These are phyloP conservation scores for Ommatoiulus sabulosus DNA, from an alignment of 2,888 invertebrate genomes.

Conservation along the genomic window DNA sequence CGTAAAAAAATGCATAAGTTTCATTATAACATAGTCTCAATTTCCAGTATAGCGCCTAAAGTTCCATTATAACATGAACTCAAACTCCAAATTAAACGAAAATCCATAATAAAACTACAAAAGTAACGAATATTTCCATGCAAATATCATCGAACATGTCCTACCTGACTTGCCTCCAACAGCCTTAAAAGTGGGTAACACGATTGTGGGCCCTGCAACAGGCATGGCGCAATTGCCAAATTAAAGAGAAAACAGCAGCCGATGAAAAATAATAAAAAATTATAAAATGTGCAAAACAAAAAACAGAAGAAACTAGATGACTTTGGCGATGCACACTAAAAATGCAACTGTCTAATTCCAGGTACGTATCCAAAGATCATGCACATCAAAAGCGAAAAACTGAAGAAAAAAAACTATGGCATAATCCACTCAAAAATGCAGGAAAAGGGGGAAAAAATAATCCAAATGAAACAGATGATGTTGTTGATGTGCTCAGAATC, in stretches of 20 bases:
- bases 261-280: background rate
- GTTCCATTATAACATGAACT: too few species aligned
- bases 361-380: background rate
- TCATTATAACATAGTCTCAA: too few species aligned
- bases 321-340: slow-evolving; percentile 11
- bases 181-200: slow-evolving; percentile 54
- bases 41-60: too few species aligned
- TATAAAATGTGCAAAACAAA: background rate
- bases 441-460: slow-evolving; percentile 2
- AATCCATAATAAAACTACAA: too few species aligned
- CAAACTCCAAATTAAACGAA: too few species aligned
- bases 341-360: background rate
- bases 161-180: slow-evolving; percentile 49
- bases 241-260: slow-evolving; percentile 5
- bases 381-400: background rate
- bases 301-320: background rate
- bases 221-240: slow-evolving; percentile 50
- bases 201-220: slow-evolving; percentile 52
- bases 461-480: slow-evolving; percentile 13
- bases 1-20: background rate
- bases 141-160: slow-evolving; percentile 3
- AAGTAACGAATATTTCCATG: background rate
- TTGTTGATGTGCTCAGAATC: background rate
- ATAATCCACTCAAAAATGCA: background rate
- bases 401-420: background rate